These are phyloP conservation scores for Chionis minor DNA, from an alignment of 2,113 vertebrate species.

Conservation along the genomic window DNA sequence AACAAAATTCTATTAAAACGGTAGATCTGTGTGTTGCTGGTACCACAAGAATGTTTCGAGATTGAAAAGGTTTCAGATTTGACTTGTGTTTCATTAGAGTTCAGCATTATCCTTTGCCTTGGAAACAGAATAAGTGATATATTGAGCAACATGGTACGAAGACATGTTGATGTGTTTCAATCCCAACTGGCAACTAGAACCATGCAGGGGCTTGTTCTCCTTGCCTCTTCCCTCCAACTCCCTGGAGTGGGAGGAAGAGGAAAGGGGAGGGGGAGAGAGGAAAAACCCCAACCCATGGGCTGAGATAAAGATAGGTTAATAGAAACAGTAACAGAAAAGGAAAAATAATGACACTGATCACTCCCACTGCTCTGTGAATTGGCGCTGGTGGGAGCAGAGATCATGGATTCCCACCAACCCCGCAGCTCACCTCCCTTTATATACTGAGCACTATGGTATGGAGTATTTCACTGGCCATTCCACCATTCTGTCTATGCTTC, in stretches of 20 bases:
- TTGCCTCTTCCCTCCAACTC: too few relatives aligned
- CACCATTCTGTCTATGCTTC: background rate
- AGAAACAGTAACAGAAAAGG: background rate
- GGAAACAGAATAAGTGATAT: background rate
- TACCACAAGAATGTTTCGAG: background rate
- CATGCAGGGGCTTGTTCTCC: background rate
- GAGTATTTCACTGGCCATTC: background rate
- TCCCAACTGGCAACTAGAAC: background rate
- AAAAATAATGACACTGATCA: background rate
- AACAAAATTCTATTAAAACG: background rate
- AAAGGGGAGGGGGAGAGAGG: too few relatives aligned
- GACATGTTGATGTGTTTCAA: background rate
- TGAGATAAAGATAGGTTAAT: background rate
- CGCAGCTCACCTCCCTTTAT: background rate
- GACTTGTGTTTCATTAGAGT: background rate
- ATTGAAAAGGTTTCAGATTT: background rate
- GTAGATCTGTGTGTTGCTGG: background rate
- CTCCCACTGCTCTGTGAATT: background rate
- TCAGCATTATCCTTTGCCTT: background rate
- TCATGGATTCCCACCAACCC: background rate
- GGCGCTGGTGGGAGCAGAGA: background rate
- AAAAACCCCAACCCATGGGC: too few relatives aligned
- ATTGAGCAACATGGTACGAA: background rate
- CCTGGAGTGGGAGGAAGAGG: too few relatives aligned
- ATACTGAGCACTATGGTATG: background rate